A percentile compares a stretch with the other conserved stretches of the same genome.
Conservation (phyloP, 2,113 vertebrate genomes). For the Euleptes europaea region DNA sequence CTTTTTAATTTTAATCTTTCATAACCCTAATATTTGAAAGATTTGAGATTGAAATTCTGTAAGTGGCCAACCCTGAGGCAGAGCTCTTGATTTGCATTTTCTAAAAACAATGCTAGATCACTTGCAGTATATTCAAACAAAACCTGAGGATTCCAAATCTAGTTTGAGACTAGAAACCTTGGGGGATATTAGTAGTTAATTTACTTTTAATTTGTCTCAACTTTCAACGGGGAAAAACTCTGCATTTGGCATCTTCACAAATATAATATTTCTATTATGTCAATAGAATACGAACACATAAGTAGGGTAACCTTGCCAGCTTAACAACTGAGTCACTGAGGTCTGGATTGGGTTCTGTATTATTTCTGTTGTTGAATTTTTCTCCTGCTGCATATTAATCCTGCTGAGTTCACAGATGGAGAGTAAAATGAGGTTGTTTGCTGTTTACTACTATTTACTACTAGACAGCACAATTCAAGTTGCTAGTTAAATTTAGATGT, state of each 20-base stretch:
- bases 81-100: not conserved
- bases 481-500: conserved; percentile 10
- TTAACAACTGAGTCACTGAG: not conserved
- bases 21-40: too few relatives aligned
- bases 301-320: not conserved
- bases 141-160: not conserved
- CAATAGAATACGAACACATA: conserved; percentile 9
- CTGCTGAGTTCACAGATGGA: conserved; percentile 56
- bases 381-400: conserved; percentile 35
- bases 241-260: not conserved
- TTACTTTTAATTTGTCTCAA: conserved; percentile 10
- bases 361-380: conserved; percentile 35
- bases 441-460: conserved; percentile 32
- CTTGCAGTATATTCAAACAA: not conserved
- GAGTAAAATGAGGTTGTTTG: conserved; percentile 11
- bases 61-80: not conserved
- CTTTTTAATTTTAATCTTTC: not conserved
- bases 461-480: conserved; percentile 25
- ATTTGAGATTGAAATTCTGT: not conserved
- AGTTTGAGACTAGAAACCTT: not conserved
- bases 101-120: not conserved
- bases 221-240: not conserved
- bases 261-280: not conserved
- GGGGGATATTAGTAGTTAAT: not conserved
- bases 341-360: not conserved